Conservation (phyloP, 2,888 invertebrate genomes). For the Tineola bisselliella region DNA sequence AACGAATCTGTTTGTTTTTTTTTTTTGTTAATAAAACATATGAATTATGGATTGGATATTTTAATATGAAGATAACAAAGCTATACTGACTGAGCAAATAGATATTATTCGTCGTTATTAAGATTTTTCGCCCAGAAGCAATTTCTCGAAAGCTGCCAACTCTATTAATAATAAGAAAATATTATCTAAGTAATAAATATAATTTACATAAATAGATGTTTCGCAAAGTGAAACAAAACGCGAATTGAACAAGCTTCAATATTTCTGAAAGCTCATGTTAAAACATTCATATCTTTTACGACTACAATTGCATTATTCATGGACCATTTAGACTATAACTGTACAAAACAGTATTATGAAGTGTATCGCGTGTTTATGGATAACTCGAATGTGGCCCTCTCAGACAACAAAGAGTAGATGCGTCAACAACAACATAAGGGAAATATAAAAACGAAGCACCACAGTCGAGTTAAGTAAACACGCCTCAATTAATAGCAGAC, state of each 20-base stretch:
- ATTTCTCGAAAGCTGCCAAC: not conserved
- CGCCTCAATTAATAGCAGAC: constrained; percentile 14
- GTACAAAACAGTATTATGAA: not conserved
- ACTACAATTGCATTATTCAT: constrained; percentile 46
- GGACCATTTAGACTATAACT: constrained; percentile 24
- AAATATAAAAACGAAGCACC: constrained; percentile 5
- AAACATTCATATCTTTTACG: constrained; percentile 20
- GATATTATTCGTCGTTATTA: not conserved
- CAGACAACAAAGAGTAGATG: constrained; percentile 3
- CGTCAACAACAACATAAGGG: not conserved
- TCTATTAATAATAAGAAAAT: not conserved
- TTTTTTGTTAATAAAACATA: not conserved
- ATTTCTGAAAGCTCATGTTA: constrained; percentile 19
- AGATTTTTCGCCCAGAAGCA: not conserved
- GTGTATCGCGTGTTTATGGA: constrained; percentile 1
- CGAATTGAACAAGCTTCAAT: constrained; percentile 19
- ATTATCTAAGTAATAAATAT: not conserved
- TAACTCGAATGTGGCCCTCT: not conserved
- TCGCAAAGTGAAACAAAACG: constrained; percentile 2
- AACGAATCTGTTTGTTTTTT: not conserved
- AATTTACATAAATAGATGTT: constrained; percentile 7
- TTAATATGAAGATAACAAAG: not conserved
- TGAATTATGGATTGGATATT: not conserved
- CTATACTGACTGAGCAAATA: not conserved
- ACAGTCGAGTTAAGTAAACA: constrained; percentile 14